These are phyloP conservation scores for Willisornis vidua DNA, from an alignment of 2,113 vertebrate genomes.

Conservation along the genomic window DNA sequence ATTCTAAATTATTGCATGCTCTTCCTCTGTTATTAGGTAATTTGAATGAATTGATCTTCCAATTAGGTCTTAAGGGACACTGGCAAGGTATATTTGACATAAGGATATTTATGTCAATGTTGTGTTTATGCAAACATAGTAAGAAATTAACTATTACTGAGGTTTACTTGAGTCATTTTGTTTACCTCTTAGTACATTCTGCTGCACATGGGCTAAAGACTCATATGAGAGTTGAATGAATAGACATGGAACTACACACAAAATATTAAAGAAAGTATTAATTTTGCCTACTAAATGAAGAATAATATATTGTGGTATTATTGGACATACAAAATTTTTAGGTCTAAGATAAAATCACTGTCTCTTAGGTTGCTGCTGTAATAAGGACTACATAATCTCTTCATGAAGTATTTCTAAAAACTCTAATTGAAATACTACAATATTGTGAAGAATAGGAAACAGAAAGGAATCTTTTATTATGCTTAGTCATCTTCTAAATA, in stretches of 20 bases:
- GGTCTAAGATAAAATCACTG: background rate
- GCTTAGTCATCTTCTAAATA: background rate
- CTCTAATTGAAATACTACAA: background rate
- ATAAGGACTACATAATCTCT: background rate
- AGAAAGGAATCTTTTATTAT: background rate
- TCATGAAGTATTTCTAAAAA: background rate
- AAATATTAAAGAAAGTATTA: background rate
- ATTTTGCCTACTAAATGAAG: background rate
- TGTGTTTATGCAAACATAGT: background rate
- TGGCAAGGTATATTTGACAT: background rate
- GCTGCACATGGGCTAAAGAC: background rate
- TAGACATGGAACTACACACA: background rate
- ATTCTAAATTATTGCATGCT: background rate
- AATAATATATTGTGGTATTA: background rate
- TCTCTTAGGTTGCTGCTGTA: background rate
- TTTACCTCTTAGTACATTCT: background rate
- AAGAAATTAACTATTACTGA: background rate
- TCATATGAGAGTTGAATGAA: background rate
- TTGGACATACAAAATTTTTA: background rate
- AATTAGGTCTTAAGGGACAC: background rate
- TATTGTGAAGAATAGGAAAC: background rate
- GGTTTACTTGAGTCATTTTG: background rate
- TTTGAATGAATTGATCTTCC: background rate
- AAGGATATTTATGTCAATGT: background rate
- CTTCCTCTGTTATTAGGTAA: background rate